phyloP scores from a whole-genome alignment of 2,113 vertebrate species.

The Tragulus kanchil region DNA sequence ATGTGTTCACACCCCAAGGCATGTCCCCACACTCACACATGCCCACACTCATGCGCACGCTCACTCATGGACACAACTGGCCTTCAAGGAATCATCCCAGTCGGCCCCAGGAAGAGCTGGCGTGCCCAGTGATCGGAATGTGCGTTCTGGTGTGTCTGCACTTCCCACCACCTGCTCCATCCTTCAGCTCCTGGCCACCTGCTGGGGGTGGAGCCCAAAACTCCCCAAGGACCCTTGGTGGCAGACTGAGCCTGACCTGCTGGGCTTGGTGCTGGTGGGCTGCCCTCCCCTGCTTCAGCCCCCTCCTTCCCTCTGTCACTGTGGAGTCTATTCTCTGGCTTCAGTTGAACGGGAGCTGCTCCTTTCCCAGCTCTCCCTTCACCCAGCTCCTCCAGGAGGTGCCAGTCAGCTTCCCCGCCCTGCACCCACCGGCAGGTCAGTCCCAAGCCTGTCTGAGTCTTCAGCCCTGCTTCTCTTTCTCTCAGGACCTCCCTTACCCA shows the following conservation, averaged over 20 bases:
- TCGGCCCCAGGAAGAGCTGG: neutral
- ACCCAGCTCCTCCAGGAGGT: too few relatives aligned
- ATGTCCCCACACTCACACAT: too few relatives aligned
- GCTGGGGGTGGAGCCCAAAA: neutral
- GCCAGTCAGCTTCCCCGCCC: neutral
- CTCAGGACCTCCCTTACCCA: too few relatives aligned
- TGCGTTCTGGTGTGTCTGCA: neutral
- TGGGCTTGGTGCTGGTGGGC: neutral
- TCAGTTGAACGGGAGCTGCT: neutral
- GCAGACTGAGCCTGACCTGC: rapidly evolving
- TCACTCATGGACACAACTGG: neutral
- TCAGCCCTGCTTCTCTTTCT: neutral
- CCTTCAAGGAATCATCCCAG: neutral
- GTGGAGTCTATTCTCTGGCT: too few relatives aligned
- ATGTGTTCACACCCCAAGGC: neutral
- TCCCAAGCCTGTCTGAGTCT: neutral
- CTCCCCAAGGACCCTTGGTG: neutral
- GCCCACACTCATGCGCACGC: neutral
- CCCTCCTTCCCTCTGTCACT: neutral
- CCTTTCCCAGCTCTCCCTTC: neutral
- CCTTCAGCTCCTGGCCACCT: neutral
- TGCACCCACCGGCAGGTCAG: neutral
- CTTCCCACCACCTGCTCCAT: neutral
- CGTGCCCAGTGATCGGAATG: neutral
- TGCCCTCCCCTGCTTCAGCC: neutral